Base-by-base conservation (phyloP, 1,140 invertebrate genomes). In the Melipona quadrifasciata region DNA sequence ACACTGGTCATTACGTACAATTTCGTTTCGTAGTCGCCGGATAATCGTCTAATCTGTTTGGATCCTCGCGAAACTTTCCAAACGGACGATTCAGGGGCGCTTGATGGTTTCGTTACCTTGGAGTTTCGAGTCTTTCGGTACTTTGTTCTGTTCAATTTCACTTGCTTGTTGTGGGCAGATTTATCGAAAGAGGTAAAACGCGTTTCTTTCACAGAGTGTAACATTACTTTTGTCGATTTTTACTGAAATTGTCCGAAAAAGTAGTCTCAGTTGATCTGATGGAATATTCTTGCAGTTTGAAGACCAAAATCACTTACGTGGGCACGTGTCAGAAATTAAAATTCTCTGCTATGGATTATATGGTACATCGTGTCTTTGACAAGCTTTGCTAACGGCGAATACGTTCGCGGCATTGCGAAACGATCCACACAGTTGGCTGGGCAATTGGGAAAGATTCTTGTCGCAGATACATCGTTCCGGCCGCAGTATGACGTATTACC, bases 1-100 rank as follows among this genome's bases (percentile, higher is more conserved):
- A 31, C 83, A 71, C 31, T 80, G 78, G 82, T 79, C 82, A 89
- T 87, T 87, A 87, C 76, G 64, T 75, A 68, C 83, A 82, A 85
- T 88, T 83, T 86, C 57, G 58, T 86, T 34, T 79, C 71, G 71
- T 80, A 31, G 64, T 53, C 51, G 72, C 61, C 53, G 57, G 27
- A 53, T 79, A 61, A 88, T 87, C 86, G 64, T 47, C 27, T 68
- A 21, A 17, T 12, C n/a, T 27, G n/a, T 39, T 71, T 14, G 34
- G 34, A 6, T 39, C 67, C 0, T 39, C 11, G 0, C 3, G 1
- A 19, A 10, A 5, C 12, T 70, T 12, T 16, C 68, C 10, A n/a
- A 47, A 70, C 21, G 5, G 11, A 39, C 21, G 21, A 70, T 70
- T 70, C 21, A 6, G 11, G 39, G 39, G 39, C 24, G 21, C 19